Evolutionary conservation across 2,113 vertebrate genomes (phyloP), one percentile per base, ranked within the genome.

Genomic region (Coracopsis vasa): DNA sequence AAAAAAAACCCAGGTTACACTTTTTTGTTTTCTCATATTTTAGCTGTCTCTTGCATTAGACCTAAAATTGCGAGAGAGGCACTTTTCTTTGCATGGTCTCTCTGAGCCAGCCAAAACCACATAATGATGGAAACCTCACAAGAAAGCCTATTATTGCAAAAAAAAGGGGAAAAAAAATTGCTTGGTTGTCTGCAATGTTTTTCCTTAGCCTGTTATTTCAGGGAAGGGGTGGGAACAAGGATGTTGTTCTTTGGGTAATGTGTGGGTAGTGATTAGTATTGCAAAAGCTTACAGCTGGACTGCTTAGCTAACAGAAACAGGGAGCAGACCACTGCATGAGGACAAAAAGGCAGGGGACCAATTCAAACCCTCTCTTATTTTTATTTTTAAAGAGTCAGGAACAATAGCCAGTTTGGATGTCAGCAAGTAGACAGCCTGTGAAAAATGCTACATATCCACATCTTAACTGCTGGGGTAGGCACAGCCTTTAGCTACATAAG

Each of bases 171-270:
- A 29, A 62, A 66, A 69, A 72, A 66, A 39, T 5, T 45, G 60
- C 61, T 31, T 87, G 20, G 18, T 96, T 94, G 95, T 93, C 90
- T 96, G 72, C 61, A 77, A 47, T 88, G 47, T 92, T 96, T 96
- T 97, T 67, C 69, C 86, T 87, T 53, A 93, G 80, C 83, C 79
- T 97, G 81, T 96, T 97, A 97, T 97, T 97, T 97, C 89, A 94
- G 94, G 80, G 94, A 94, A 95, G 62, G 95, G 79, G 88, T 96
- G 92, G 95, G 92, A 96, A 61, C 42, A 56, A 7, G 73, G 90
- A 95, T 94, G 90, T 95, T 95, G 75, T 88, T 97, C 58, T 96
- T 89, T 90, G 90, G 89, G 80, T 86, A 90, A 45, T 78, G 44
- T 92, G 95, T 95, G 92, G 94, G 86, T 81, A 94, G 92, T 71